phyloP scores from a whole-genome alignment of 2,888 invertebrate species.

The Pterostichus niger region DNA sequence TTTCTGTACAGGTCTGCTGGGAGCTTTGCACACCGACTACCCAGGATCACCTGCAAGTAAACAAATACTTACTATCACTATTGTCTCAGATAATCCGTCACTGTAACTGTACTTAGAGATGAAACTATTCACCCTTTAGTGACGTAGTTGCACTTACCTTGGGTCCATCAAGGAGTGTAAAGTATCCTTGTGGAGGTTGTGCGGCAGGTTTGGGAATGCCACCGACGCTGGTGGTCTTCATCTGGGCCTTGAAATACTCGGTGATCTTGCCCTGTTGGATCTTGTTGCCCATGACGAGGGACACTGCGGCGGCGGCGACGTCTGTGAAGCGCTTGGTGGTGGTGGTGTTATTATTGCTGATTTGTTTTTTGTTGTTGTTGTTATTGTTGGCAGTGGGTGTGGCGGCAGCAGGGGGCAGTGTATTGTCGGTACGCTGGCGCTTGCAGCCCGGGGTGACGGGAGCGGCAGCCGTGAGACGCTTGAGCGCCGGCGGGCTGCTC shows the following conservation, averaged over 20 bases:
- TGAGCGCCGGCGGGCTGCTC: slow-evolving; percentile 17
- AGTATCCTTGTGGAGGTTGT: slow-evolving; percentile 66
- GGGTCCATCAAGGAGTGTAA: slow-evolving; percentile 72
- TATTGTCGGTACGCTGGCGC: slow-evolving; percentile 85
- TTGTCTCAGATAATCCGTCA: slow-evolving; percentile 2
- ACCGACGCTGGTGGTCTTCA: slow-evolving; percentile 78
- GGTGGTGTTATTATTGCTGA: slow-evolving; percentile 58
- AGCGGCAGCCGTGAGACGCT: slow-evolving; percentile 37
- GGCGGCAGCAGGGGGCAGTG: slow-evolving; percentile 68
- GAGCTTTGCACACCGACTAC: slow-evolving; percentile 60
- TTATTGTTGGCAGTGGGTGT: slow-evolving; percentile 61
- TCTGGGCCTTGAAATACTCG: slow-evolving; percentile 91
- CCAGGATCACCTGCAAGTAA: slow-evolving; percentile 49
- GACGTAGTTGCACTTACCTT: slow-evolving; percentile 68
- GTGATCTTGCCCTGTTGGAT: slow-evolving; percentile 88
- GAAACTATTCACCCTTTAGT: not conserved
- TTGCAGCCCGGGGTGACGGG: slow-evolving; percentile 68
- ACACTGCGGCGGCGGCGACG: slow-evolving; percentile 43
- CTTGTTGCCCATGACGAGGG: slow-evolving; percentile 69
- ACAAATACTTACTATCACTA: not conserved
- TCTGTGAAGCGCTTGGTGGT: slow-evolving; percentile 10
- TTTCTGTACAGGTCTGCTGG: slow-evolving; percentile 69
- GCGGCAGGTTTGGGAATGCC: slow-evolving; percentile 51
- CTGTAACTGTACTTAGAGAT: not conserved
- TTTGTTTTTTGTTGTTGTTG: slow-evolving; percentile 62